Conservation (phyloP, 2,797 vertebrate genomes). For the Psittacula echo region DNA sequence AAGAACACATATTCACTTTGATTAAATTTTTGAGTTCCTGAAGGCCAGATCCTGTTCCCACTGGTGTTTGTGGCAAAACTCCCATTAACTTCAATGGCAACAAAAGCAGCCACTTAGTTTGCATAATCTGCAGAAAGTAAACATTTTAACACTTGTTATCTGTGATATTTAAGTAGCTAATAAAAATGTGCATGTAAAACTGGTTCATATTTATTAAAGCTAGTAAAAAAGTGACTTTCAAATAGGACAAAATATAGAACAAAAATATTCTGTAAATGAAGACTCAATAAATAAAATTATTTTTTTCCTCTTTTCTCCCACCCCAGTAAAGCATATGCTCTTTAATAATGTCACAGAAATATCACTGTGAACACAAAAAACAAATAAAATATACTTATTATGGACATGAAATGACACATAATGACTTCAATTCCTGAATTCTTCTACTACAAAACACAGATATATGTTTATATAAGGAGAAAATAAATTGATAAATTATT, state of each 20-base stretch:
- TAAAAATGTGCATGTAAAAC: slow-evolving; percentile 53
- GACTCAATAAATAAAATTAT: neutral
- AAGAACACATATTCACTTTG: slow-evolving; percentile 8
- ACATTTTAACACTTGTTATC: slow-evolving; percentile 55
- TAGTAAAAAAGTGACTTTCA: slow-evolving; percentile 41
- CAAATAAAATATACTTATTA: slow-evolving; percentile 2
- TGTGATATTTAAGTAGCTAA: slow-evolving; percentile 51
- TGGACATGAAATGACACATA: neutral
- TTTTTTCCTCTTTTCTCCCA: neutral
- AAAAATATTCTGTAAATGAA: slow-evolving; percentile 9
- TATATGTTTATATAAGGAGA: neutral
- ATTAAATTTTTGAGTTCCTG: neutral
- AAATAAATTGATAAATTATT: slow-evolving; percentile 23
- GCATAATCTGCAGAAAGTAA: slow-evolving; percentile 50
- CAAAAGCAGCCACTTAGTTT: slow-evolving; percentile 20
- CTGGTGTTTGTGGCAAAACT: slow-evolving; percentile 16
- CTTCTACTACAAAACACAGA: neutral
- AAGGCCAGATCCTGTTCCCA: slow-evolving; percentile 11
- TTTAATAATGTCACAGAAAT: slow-evolving; percentile 4
- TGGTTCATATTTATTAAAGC: slow-evolving; percentile 33
- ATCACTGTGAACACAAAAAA: neutral
- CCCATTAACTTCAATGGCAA: slow-evolving; percentile 22
- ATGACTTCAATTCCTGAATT: neutral
- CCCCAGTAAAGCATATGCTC: neutral
- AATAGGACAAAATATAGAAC: slow-evolving; percentile 28